Evolutionary conservation across 2,113 vertebrate genomes (phyloP).

Genomic region (Lophius piscatorius): DNA sequence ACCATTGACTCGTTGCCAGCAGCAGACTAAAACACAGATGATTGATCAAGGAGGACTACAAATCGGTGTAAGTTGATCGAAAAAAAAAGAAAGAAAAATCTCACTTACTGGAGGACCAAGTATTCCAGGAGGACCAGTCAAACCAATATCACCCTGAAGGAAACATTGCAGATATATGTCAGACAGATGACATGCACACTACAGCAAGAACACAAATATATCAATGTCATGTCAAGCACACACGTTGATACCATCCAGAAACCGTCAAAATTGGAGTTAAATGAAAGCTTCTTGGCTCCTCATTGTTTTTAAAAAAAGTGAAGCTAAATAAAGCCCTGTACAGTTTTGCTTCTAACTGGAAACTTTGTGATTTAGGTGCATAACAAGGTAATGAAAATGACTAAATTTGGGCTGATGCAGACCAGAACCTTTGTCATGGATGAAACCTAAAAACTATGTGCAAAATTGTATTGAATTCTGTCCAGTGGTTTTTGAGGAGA

Average conservation of each 20-base stretch:
- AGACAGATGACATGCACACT: slow-evolving; percentile 19
- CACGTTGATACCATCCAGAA: slow-evolving; percentile 6
- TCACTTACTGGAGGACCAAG: slow-evolving; percentile 82
- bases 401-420: too few relatives aligned
- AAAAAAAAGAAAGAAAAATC: not conserved
- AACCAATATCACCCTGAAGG: slow-evolving; percentile 86
- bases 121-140: slow-evolving; percentile 81
- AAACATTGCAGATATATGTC: slow-evolving; percentile 43
- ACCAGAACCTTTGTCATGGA: too few relatives aligned
- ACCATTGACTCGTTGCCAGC: slow-evolving; percentile 30
- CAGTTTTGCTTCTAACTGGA: too few relatives aligned
- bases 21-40: slow-evolving; percentile 37
- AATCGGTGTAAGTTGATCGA: not conserved
- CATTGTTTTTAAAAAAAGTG: not conserved
- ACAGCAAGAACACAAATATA: slow-evolving; percentile 33
- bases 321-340: too few relatives aligned
- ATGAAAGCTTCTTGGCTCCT: slow-evolving; percentile 9
- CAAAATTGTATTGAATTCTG: too few relatives aligned
- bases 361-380: too few relatives aligned
- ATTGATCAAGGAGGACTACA: slow-evolving; percentile 31
- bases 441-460: too few relatives aligned
- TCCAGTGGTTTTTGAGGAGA: too few relatives aligned
- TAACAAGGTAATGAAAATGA: too few relatives aligned
- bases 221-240: slow-evolving; percentile 32
- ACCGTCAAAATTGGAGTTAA: not conserved